Conservation (phyloP, 1,140 invertebrate genomes). For the Latrodectus geometricus region DNA sequence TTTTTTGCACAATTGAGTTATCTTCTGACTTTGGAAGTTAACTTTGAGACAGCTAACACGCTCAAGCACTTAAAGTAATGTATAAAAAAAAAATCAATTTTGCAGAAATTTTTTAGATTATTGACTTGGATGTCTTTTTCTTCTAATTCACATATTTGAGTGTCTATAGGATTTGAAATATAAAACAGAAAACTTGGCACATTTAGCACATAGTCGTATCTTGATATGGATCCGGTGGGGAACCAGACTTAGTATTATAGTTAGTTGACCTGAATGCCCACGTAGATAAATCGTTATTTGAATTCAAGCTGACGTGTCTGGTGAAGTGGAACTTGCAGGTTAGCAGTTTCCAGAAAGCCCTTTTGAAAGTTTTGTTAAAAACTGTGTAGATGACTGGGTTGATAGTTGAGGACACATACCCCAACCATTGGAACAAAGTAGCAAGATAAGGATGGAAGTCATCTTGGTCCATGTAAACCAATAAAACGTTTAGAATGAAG, state of each 20-base stretch:
- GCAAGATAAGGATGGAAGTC: constrained; percentile 85
- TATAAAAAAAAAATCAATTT: too few relatives aligned
- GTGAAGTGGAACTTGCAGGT: constrained; percentile 72
- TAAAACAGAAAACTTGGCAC: constrained; percentile 1
- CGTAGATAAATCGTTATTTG: constrained; percentile 55
- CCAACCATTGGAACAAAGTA: constrained; percentile 78
- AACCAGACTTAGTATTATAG: constrained; percentile 47
- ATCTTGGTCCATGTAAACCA: constrained; percentile 72
- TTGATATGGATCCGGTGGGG: constrained; percentile 47
- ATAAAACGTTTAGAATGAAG: constrained; percentile 88
- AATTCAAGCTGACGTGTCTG: constrained; percentile 45
- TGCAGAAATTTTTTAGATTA: too few relatives aligned
- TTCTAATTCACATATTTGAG: too few relatives aligned
- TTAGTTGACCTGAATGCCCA: constrained; percentile 62
- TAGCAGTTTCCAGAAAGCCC: constrained; percentile 79
- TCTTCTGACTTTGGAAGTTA: too few relatives aligned
- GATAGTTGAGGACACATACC: constrained; percentile 92
- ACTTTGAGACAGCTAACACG: too few relatives aligned
- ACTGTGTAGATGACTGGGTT: constrained; percentile 84
- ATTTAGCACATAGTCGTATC: constrained; percentile 56
- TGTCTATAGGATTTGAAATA: background rate
- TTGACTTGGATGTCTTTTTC: too few relatives aligned
- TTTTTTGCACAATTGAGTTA: too few relatives aligned
- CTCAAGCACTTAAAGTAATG: too few relatives aligned
- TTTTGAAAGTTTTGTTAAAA: constrained; percentile 92